Conservation (phyloP, 1,140 invertebrate genomes). For the Monomorium pharaonis region DNA sequence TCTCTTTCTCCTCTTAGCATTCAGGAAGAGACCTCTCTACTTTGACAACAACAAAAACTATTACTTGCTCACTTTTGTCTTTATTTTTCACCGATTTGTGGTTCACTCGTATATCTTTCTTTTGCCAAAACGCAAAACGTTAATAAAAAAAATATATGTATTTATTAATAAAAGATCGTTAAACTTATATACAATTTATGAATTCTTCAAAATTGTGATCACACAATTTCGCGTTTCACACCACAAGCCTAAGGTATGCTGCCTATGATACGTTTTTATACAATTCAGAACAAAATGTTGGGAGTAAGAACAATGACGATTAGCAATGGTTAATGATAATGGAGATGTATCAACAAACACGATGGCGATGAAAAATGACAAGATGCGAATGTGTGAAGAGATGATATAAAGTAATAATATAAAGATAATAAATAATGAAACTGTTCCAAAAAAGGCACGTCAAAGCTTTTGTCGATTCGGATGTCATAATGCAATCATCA, state of each 20-base stretch:
- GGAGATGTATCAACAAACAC: background rate
- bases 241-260: background rate
- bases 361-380: constrained; percentile 13
- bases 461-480: constrained; percentile 68
- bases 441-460: constrained; percentile 65
- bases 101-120: constrained; percentile 31
- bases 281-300: constrained; percentile 44
- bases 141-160: background rate
- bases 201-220: constrained; percentile 16
- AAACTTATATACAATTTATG: constrained; percentile 48
- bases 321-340: constrained; percentile 33
- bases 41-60: background rate
- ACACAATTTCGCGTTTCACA: constrained; percentile 5
- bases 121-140: constrained; percentile 47
- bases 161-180: background rate
- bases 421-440: constrained; percentile 68
- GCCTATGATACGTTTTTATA: constrained; percentile 10
- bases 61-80: background rate
- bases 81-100: constrained; percentile 51
- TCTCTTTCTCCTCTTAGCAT: background rate
- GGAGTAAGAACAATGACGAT: constrained; percentile 42
- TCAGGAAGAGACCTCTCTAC: background rate
- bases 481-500: constrained; percentile 46
- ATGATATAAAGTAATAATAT: constrained; percentile 29
- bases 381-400: background rate